Percentiles rank a stretch among this genome's conserved stretches.
These are phyloP conservation scores for Drosophila lutescens DNA, from an alignment of 2,888 invertebrate genomes.

Conservation along the genomic window DNA sequence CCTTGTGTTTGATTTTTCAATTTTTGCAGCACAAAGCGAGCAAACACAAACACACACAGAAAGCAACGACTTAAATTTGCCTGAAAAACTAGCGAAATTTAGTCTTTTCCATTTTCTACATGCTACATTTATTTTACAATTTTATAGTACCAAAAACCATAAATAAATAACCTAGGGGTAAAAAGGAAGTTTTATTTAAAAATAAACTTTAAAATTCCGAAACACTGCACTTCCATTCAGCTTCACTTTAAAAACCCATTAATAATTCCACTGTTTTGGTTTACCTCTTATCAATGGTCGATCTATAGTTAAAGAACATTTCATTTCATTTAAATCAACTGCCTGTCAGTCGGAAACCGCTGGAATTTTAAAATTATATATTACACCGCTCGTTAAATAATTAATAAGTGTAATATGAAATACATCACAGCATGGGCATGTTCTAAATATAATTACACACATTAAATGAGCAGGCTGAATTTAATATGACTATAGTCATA, in stretches of 20 bases:
- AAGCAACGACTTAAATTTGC: background rate
- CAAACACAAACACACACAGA: slow-evolving; percentile 18
- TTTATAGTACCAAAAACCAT: too few species aligned
- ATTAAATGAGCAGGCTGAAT: slow-evolving; percentile 16
- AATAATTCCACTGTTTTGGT: slow-evolving; percentile 5
- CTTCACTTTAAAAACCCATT: background rate
- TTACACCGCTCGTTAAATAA: slow-evolving; percentile 20
- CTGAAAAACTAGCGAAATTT: slow-evolving; percentile 2
- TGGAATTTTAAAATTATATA: slow-evolving; percentile 20
- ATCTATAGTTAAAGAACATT: slow-evolving; percentile 11
- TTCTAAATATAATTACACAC: slow-evolving; percentile 26
- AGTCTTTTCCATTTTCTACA: background rate
- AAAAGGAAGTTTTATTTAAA: too few species aligned
- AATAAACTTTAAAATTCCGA: background rate
- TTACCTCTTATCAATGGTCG: slow-evolving; percentile 20
- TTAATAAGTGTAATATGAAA: slow-evolving; percentile 26
- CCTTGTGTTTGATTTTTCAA: slow-evolving; percentile 82
- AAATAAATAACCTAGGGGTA: too few species aligned
- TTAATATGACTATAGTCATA: background rate
- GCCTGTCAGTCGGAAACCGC: slow-evolving; percentile 5
- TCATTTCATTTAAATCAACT: slow-evolving; percentile 15
- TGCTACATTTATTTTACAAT: background rate
- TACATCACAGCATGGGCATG: slow-evolving; percentile 2
- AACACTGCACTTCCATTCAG: background rate
- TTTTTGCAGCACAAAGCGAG: slow-evolving; percentile 61